Conservation (phyloP, 2,113 vertebrate species). For the Cavia aperea region DNA sequence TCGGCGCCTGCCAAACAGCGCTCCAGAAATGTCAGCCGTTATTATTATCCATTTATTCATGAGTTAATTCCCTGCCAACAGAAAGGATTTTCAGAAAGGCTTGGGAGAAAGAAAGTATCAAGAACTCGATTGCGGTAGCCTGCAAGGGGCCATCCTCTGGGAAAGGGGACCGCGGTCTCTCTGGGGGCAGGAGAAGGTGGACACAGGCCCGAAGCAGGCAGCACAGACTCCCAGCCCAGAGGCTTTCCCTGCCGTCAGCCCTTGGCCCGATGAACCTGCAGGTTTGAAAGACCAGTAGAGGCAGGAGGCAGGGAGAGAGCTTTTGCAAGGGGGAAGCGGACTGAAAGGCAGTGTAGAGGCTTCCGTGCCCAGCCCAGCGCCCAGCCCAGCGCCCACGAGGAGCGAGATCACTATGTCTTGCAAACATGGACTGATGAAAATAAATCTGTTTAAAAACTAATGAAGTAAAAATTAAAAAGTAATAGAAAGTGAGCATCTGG, state of each 20-base stretch:
- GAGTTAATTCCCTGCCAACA: conserved; percentile 67
- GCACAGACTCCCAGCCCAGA: background rate
- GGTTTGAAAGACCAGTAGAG: background rate
- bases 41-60: conserved; percentile 71
- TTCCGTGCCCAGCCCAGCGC: accelerated
- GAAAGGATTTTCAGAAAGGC: conserved; percentile 42
- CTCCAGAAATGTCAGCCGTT: conserved; percentile 67
- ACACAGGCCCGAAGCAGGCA: background rate
- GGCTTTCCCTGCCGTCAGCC: background rate
- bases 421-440: background rate
- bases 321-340: background rate
- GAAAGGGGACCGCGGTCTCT: background rate
- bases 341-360: accelerated
- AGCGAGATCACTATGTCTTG: background rate
- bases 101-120: conserved; percentile 58
- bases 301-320: background rate
- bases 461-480: background rate
- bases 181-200: background rate
- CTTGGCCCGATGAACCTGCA: background rate
- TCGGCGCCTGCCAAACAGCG: conserved; percentile 55
- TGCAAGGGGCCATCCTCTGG: background rate
- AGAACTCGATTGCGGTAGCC: conserved; percentile 53
- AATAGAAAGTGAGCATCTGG: background rate
- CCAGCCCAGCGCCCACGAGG: background rate
- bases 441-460: background rate